Base-by-base conservation (phyloP, 1,140 invertebrate genomes). In the Scaptomyza graminum region DNA sequence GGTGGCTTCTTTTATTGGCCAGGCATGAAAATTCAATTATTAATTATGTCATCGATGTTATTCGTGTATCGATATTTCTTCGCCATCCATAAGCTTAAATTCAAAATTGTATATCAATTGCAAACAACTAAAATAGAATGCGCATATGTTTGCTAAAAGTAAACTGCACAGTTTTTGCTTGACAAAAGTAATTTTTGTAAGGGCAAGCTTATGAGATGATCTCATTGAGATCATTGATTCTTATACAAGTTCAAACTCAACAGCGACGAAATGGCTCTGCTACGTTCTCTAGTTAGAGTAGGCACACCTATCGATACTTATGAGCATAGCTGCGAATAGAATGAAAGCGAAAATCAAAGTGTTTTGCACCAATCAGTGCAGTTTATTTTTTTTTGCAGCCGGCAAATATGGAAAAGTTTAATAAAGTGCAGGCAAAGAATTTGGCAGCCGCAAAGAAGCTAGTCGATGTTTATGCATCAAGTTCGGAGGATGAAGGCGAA, bases 371-470 rank as follows among this genome's bases (percentile, higher is more conserved):
- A 15, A 12, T 39, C 25, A 54, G 25, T 15, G 37, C 9, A 43
- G 52, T 28, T n/a, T n/a, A n/a, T n/a, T 5, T 41, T 41, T 41
- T 41, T 12, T 54, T 62, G 28, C 46, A 67, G 61, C 69, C 74
- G 74, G 69, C 50, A 18, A 50, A 68, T 68, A 85, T 87, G 81
- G 78, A 85, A 56, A 87, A 87, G 34, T 82, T 87, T 9, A 81
- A 60, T 8, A 68, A 82, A 54, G 94, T 93, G 7, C 93, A 95
- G 76, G 92, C 92, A 1, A 93, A 94, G 85, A 93, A 95, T 74
- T 93, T 94, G 69, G 93, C 93, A 47, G 92, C 94, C 1, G 94
- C 94, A n/a, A 80, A 85, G 34, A 91, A 94, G 77, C 93, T 93
- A 47, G 92, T 78, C 1, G 76, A 90, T 39, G 56, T 93, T 9